These are phyloP conservation scores for Corapipo altera DNA, from an alignment of 2,113 vertebrate species.

Conservation along the genomic window DNA sequence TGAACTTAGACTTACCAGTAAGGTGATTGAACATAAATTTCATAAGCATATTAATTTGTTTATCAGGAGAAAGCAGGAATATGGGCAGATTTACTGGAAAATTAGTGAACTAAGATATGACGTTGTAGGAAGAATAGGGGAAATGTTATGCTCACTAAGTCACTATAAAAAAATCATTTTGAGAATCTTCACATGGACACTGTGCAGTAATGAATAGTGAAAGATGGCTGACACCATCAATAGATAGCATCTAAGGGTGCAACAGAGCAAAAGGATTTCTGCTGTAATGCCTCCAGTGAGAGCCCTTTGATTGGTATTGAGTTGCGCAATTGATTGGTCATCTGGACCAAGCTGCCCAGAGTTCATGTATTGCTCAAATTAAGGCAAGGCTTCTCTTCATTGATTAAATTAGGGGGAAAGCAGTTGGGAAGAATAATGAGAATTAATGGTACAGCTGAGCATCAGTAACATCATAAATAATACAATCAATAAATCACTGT, in stretches of 20 bases:
- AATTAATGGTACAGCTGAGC: background rate
- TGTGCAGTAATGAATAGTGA: background rate
- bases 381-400: background rate
- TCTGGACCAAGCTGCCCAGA: background rate
- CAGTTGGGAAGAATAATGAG: background rate
- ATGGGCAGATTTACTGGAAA: background rate
- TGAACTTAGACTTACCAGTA: background rate
- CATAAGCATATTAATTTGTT: background rate
- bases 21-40: background rate
- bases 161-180: background rate
- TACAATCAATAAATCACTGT: background rate
- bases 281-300: background rate
- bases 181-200: background rate
- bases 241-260: background rate
- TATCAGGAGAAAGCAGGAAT: background rate
- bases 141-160: background rate
- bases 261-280: background rate
- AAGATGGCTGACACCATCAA: background rate
- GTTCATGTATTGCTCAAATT: slow-evolving; percentile 1
- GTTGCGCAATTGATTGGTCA: background rate
- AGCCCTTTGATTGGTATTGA: background rate
- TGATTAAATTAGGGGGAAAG: background rate
- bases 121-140: background rate
- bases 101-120: background rate
- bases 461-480: slow-evolving; percentile 1